Evolutionary conservation across 2,888 invertebrate genomes (phyloP).

Genomic region (Drosophila falleni): DNA sequence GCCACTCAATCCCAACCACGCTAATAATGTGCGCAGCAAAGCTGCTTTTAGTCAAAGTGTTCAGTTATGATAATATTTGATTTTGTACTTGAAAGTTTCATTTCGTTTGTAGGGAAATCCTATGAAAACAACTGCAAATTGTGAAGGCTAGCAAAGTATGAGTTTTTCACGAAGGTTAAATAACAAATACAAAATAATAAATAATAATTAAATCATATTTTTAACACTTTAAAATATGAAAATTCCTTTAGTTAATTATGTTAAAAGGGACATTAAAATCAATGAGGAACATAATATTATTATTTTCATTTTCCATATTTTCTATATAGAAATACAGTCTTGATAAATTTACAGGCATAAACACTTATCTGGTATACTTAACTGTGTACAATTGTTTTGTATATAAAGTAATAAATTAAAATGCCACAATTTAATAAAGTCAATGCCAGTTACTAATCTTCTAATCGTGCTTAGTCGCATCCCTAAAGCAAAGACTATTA

Average conservation of each 20-base stretch:
- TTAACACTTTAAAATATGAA: too few species aligned
- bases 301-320: too few species aligned
- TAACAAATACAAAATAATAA: background rate
- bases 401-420: constrained; percentile 10
- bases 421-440: constrained; percentile 19
- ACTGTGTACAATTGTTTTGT: background rate
- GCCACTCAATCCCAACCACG: background rate
- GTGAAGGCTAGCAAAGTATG: too few species aligned
- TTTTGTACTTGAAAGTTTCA: background rate
- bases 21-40: background rate
- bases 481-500: constrained; percentile 33
- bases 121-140: too few species aligned
- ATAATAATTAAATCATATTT: too few species aligned
- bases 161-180: background rate
- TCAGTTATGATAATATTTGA: background rate
- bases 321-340: too few species aligned
- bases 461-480: constrained; percentile 25
- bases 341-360: too few species aligned
- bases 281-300: too few species aligned
- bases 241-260: too few species aligned
- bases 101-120: too few species aligned
- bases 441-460: constrained; percentile 34
- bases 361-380: background rate
- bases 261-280: too few species aligned
- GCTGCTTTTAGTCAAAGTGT: background rate